A percentile compares a stretch with the other conserved stretches of the same genome.
Conservation (phyloP, 1,140 invertebrate genomes). For the Caenorhabditis inopinata region DNA sequence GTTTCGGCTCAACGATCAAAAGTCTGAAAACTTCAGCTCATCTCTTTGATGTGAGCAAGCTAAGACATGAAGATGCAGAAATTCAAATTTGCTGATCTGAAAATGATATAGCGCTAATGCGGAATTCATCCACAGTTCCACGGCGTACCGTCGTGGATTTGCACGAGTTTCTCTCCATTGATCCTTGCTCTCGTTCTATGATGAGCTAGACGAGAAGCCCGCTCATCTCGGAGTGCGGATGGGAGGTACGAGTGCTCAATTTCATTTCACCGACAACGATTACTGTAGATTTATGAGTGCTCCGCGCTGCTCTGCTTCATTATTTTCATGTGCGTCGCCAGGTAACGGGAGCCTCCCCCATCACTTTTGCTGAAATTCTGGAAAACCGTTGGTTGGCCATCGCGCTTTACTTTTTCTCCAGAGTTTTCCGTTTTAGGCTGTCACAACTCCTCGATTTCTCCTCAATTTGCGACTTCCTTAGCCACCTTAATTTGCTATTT, state of each 20-base stretch:
- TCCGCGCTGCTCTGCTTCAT: neutral
- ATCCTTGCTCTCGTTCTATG: neutral
- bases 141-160: too few relatives aligned
- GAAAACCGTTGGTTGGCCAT: neutral
- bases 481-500: constrained; percentile 10
- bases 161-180: too few relatives aligned
- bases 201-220: too few relatives aligned
- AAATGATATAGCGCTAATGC: too few relatives aligned
- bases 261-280: neutral
- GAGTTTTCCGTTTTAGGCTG: too few relatives aligned
- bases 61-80: too few relatives aligned
- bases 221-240: neutral
- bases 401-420: too few relatives aligned
- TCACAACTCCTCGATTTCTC: too few relatives aligned
- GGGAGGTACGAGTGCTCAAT: neutral
- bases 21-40: too few relatives aligned
- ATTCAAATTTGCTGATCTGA: too few relatives aligned
- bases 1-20: neutral
- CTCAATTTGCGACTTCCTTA: neutral
- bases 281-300: constrained; percentile 7
- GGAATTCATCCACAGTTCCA: too few relatives aligned
- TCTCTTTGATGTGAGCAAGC: too few relatives aligned
- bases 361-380: neutral
- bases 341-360: neutral
- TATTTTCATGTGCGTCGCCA: neutral